Evolutionary conservation across 2,888 invertebrate genomes (phyloP).

Genomic region (Ommatoiulus sabulosus): DNA sequence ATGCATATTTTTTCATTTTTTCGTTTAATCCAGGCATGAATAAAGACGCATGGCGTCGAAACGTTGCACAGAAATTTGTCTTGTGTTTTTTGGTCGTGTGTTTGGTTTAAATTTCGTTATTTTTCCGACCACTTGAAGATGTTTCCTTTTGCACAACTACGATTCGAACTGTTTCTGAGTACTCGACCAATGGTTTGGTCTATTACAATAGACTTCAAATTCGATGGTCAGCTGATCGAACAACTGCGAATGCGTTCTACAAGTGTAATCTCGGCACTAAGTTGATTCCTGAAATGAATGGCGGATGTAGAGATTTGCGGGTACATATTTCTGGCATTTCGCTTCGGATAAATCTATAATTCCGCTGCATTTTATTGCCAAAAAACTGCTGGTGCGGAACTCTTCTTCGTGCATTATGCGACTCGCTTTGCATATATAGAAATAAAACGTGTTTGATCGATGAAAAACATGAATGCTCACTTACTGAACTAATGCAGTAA

Average conservation of each 20-base stretch:
- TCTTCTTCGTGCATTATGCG: background rate
- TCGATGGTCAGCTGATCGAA: too few species aligned
- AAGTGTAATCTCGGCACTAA: background rate
- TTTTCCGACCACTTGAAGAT: too few species aligned
- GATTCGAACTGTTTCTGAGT: too few species aligned
- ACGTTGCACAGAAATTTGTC: too few species aligned
- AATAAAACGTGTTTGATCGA: conserved; percentile 48
- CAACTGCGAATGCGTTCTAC: background rate
- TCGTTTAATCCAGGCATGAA: too few species aligned
- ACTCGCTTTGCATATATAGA: conserved; percentile 6
- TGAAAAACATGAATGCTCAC: conserved; percentile 48
- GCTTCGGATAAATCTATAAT: conserved; percentile 6
- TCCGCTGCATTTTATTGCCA: background rate
- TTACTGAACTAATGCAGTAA: conserved; percentile 44
- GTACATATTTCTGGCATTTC: background rate
- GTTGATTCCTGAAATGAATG: background rate
- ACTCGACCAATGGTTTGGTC: too few species aligned
- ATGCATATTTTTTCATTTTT: too few species aligned
- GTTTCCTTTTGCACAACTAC: too few species aligned
- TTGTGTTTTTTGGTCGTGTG: too few species aligned
- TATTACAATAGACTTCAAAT: too few species aligned
- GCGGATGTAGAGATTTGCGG: background rate
- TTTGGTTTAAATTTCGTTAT: too few species aligned
- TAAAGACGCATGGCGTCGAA: too few species aligned
- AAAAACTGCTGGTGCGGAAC: conserved; percentile 29